A percentile compares a stretch with the other conserved stretches of the same genome.
These are phyloP conservation scores for Stylophora pistillata DNA, from an alignment of 64 coral and sea anemone species.

Conservation along the genomic window DNA sequence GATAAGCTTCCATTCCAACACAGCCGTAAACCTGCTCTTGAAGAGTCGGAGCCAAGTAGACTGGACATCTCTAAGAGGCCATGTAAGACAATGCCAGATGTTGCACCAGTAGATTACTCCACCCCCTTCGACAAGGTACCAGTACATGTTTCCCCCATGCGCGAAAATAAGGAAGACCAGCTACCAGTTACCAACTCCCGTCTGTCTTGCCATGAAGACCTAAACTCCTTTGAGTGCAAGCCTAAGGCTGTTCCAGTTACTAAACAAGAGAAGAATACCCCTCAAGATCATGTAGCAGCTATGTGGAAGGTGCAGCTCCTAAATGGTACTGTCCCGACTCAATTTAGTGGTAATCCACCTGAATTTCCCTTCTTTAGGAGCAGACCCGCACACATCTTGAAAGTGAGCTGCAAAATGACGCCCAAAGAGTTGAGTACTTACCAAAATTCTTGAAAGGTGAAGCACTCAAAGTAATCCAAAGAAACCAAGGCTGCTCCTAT, in stretches of 20 bases:
- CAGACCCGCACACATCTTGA: too few species aligned
- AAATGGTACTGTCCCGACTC: too few species aligned
- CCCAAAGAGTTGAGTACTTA: slow-evolving; percentile 44
- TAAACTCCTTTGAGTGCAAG: neutral
- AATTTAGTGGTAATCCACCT: too few species aligned
- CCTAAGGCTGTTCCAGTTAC: neutral
- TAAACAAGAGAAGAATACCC: neutral
- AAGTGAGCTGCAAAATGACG: slow-evolving; percentile 17
- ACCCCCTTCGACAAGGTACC: neutral
- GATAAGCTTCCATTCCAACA: too few species aligned
- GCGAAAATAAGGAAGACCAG: too few species aligned
- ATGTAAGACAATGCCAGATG: neutral
- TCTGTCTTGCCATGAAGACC: neutral
- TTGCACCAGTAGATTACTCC: neutral
- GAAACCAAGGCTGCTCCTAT: slow-evolving; percentile 44
- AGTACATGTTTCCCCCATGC: neutral
- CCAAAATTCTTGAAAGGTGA: slow-evolving; percentile 32
- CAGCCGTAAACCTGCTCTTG: too few species aligned
- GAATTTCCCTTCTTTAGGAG: too few species aligned
- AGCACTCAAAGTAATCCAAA: slow-evolving; percentile 26
- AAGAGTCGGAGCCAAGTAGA: too few species aligned
- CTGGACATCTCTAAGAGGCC: too few species aligned
- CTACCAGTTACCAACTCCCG: neutral
- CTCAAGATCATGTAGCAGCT: too few species aligned
- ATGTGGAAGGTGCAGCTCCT: too few species aligned